phyloP scores from a whole-genome alignment of 2,113 vertebrate genomes.

The Monopterus albus region DNA sequence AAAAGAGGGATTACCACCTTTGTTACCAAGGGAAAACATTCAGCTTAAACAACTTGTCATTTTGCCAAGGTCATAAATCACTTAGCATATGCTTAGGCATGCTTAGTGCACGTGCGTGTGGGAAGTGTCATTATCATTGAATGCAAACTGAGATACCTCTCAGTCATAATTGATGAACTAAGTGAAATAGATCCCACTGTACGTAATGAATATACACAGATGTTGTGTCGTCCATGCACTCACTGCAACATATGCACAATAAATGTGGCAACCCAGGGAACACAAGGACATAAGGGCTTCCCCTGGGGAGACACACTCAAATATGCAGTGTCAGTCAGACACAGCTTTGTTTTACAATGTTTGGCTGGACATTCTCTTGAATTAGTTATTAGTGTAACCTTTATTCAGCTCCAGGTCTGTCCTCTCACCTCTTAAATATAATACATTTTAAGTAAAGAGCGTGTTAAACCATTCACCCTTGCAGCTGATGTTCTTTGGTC shows the following conservation, averaged over 20 bases:
- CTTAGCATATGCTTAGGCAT: slow-evolving; percentile 60
- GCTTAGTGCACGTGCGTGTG: slow-evolving; percentile 21
- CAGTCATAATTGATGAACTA: slow-evolving; percentile 63
- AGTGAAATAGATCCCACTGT: slow-evolving; percentile 49
- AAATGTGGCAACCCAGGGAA: slow-evolving; percentile 7
- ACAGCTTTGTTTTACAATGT: slow-evolving; percentile 6
- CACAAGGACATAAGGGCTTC: slow-evolving; percentile 7
- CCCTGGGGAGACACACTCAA: slow-evolving; percentile 24
- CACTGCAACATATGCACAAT: background rate
- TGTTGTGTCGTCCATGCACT: slow-evolving; percentile 4
- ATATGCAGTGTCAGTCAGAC: slow-evolving; percentile 18
- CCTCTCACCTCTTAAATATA: background rate
- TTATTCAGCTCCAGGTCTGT: slow-evolving; percentile 14
- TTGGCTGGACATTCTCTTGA: slow-evolving; percentile 7
- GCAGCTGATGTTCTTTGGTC: background rate
- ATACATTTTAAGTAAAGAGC: background rate
- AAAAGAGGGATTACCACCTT: slow-evolving; percentile 70
- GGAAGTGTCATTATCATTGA: slow-evolving; percentile 49
- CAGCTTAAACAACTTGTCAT: slow-evolving; percentile 66
- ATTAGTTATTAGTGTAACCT: slow-evolving; percentile 15
- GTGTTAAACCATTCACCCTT: background rate
- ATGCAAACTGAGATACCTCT: slow-evolving; percentile 48
- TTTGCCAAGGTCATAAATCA: slow-evolving; percentile 69
- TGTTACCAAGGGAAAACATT: slow-evolving; percentile 67
- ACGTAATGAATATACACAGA: slow-evolving; percentile 63